phyloP scores from a whole-genome alignment of 2,113 vertebrate genomes.

The Azemiops feae region DNA sequence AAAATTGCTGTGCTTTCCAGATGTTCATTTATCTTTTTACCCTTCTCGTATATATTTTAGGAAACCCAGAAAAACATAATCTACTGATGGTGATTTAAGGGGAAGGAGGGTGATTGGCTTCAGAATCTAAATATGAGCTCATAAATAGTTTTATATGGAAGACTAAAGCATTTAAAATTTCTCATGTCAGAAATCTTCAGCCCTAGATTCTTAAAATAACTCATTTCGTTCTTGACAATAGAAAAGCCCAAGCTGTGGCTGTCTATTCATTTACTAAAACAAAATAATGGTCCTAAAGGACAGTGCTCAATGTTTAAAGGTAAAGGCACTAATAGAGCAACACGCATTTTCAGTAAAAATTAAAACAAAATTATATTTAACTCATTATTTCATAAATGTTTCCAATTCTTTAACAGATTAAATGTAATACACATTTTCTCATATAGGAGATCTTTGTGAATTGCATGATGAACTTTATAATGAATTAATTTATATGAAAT shows the following conservation, averaged over 20 bases:
- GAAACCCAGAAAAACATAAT: background rate
- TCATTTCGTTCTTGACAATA: background rate
- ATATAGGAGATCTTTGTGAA: background rate
- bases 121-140: background rate
- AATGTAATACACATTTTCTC: background rate
- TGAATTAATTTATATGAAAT: background rate
- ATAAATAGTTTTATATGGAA: background rate
- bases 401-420: too few relatives aligned
- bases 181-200: background rate
- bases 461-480: background rate
- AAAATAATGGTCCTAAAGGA: background rate
- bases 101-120: background rate
- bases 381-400: background rate
- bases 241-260: background rate
- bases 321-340: background rate
- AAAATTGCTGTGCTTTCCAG: background rate
- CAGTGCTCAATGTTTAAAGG: background rate
- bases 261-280: background rate
- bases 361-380: background rate
- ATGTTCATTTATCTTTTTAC: background rate
- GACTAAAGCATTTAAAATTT: background rate
- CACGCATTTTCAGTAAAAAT: background rate
- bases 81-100: background rate
- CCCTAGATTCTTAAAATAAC: background rate
- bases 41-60: background rate